Conservation (phyloP, 2,113 vertebrate species). For the Piaya cayana region DNA sequence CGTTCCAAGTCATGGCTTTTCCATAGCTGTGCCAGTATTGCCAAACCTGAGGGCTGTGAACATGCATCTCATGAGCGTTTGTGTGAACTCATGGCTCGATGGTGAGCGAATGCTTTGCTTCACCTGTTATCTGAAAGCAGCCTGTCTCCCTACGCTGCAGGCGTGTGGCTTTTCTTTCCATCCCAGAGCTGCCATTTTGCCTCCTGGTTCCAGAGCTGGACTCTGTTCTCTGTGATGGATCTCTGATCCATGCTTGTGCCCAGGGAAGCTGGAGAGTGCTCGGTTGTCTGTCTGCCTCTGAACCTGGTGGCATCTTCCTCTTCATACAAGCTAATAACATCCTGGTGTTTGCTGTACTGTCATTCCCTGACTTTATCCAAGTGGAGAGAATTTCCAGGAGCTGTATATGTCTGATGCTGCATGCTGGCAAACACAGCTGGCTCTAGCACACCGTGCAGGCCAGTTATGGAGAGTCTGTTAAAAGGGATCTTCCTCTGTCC, state of each 20-base stretch:
- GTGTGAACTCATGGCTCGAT: background rate
- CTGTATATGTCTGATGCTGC: background rate
- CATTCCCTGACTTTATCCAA: background rate
- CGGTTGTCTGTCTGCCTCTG: background rate
- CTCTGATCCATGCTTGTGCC: background rate
- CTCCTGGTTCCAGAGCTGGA: background rate
- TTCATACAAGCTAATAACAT: background rate
- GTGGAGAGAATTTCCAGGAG: background rate
- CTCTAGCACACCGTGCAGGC: background rate
- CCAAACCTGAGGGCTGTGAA: background rate
- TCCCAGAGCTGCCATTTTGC: background rate
- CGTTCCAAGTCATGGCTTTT: background rate
- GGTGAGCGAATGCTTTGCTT: background rate
- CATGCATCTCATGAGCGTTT: background rate
- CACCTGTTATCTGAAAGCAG: background rate
- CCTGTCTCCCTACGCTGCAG: background rate
- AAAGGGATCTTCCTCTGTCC: background rate
- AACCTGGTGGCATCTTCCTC: background rate
- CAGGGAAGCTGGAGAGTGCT: background rate
- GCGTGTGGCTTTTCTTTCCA: background rate
- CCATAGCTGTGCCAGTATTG: background rate
- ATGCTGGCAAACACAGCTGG: background rate
- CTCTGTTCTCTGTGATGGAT: background rate
- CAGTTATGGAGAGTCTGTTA: background rate
- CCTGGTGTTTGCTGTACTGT: background rate